These are phyloP conservation scores for Ginglymostoma cirratum DNA, from an alignment of 2,113 vertebrate species.

Conservation along the genomic window DNA sequence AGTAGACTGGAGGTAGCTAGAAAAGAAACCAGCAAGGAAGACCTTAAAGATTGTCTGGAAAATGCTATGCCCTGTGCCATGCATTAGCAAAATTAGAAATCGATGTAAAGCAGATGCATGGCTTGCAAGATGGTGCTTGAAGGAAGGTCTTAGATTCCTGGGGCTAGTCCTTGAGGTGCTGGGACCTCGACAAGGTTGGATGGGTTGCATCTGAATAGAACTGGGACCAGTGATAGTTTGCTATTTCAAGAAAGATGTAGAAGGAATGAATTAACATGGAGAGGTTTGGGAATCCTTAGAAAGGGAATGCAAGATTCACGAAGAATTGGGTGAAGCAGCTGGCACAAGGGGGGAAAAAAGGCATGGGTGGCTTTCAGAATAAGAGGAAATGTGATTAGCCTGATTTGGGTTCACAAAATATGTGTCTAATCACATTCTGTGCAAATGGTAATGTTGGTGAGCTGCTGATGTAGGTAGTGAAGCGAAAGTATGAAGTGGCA, in stretches of 20 bases:
- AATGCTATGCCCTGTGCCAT: not conserved
- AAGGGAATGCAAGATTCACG: not conserved
- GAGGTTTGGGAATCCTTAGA: not conserved
- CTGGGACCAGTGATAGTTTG: not conserved
- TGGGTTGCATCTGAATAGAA: not conserved
- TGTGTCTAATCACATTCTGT: not conserved
- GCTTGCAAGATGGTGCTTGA: not conserved
- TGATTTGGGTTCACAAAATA: not conserved
- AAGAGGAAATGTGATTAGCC: not conserved
- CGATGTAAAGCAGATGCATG: not conserved
- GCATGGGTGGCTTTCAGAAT: not conserved
- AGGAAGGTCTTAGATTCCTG: not conserved
- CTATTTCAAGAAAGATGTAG: not conserved
- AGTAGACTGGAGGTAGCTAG: not conserved
- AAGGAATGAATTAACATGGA: not conserved
- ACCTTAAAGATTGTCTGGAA: not conserved
- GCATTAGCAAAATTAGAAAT: not conserved
- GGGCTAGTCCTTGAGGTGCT: not conserved
- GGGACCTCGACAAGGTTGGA: not conserved
- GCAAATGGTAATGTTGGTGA: not conserved
- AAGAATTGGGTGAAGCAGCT: not conserved
- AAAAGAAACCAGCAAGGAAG: not conserved
- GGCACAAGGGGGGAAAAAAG: not conserved
- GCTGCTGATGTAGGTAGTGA: not conserved
- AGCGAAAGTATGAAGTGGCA: not conserved